phyloP scores from a whole-genome alignment of 2,797 vertebrate species.

The Urophycis tenuis region DNA sequence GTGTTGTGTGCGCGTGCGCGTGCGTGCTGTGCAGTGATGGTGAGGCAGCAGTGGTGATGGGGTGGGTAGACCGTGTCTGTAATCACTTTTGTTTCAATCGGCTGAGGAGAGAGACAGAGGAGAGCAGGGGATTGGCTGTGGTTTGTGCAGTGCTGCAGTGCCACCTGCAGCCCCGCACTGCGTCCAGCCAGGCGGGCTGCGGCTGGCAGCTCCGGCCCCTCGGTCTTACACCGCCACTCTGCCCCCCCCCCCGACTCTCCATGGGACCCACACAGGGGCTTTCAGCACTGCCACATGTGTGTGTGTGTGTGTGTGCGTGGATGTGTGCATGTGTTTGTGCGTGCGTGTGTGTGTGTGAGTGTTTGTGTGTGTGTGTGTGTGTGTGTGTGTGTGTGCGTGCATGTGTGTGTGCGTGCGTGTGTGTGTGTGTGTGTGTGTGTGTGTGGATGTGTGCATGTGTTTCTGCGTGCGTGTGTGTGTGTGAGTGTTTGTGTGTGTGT shows the following conservation, averaged over 20 bases:
- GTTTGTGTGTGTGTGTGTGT: no score
- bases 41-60: background rate
- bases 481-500: no score
- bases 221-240: no score
- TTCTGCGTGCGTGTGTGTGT: no score
- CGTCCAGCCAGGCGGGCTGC: background rate
- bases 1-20: no score
- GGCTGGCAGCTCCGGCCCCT: no score
- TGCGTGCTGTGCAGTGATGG: background rate
- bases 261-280: conserved; percentile 43
- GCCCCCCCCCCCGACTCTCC: conserved; percentile 51
- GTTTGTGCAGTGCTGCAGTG: conserved; percentile 60
- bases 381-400: background rate
- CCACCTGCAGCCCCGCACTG: conserved; percentile 57
- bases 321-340: background rate
- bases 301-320: conserved; percentile 3
- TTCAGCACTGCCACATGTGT: conserved; percentile 32
- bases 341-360: background rate
- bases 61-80: background rate
- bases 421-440: background rate
- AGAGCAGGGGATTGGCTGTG: background rate
- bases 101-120: background rate
- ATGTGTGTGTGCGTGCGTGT: background rate
- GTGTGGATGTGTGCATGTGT: no score
- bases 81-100: background rate